Evolutionary conservation across 2,113 vertebrate genomes (phyloP).

Genomic region (Piliocolobus tephrosceles): DNA sequence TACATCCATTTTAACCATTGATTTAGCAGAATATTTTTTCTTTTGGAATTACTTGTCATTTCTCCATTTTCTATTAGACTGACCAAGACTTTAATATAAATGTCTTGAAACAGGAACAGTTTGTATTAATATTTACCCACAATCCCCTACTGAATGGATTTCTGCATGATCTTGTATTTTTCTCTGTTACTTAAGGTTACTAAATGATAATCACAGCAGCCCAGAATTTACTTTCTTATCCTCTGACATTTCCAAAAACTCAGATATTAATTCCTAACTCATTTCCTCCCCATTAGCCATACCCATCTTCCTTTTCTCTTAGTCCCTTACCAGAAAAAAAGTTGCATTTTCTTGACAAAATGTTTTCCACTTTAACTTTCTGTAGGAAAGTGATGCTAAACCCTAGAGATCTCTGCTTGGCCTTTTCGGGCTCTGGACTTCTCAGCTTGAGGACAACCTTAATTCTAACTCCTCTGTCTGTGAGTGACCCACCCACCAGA

Average conservation of each 20-base stretch:
- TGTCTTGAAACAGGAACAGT: background rate
- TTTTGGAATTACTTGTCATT: background rate
- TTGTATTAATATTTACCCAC: background rate
- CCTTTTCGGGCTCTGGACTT: background rate
- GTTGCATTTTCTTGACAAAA: background rate
- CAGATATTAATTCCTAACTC: background rate
- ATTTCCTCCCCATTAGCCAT: background rate
- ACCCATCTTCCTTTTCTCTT: background rate
- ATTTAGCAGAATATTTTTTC: background rate
- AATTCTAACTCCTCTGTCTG: background rate
- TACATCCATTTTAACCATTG: background rate
- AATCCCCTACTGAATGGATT: background rate
- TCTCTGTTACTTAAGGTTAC: background rate
- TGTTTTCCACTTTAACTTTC: conserved; percentile 8
- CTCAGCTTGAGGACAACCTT: background rate
- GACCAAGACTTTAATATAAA: background rate
- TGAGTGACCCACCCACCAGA: background rate
- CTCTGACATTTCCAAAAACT: too few relatives aligned
- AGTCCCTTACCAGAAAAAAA: background rate
- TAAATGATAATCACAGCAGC: background rate
- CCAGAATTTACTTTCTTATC: background rate
- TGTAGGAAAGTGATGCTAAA: background rate
- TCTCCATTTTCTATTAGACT: background rate
- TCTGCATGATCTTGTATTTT: background rate
- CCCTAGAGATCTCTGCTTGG: background rate